Evolutionary conservation across 2,888 invertebrate genomes (phyloP), one percentile per base, ranked within the genome.

Genomic region (Anorthoa munda): DNA sequence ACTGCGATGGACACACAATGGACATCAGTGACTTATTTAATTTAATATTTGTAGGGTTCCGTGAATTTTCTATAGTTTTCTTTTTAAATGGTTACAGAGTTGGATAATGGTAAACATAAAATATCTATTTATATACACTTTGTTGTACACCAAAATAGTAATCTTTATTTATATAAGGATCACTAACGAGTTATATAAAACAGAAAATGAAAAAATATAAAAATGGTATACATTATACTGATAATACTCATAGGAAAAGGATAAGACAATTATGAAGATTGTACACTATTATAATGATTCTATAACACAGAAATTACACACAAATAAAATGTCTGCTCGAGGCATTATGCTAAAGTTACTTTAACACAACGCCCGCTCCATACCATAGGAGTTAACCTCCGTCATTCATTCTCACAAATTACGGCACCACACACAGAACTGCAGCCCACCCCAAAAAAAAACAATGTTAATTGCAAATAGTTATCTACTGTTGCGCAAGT

Each of bases 401-500:
- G 2, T 15, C 2, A 23, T 17, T 21, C 2, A 46, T 18, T 15
- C 18, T 23, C 18, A 60, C 2, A 60, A 39, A 59, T 46, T 67
- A 68, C 80, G 50, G 81, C 71, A 83, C 83, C 70, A 18, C 39
- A 26, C 21, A 12, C 3, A n/a, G 39, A 12, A 45, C 39, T 31
- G n/a, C 12, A 59, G 21, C 31, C 9, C 17, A 59, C 67, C 48
- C 31, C 55, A 71, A 75, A 83, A 59, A 77, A 67, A 11, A 48
- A 77, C 66, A 58, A 86, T 74, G 75, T 72, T 80, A 71, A 67
- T 83, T 66, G 61, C 72, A 75, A 80, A 81, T 85, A 75, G 72
- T 77, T 72, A 39, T 39, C 39, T 39, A 59, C 31, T 56, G 72
- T 85, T 85, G 56, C 82, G 73, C 78, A 84, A 85, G 75, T 65